phyloP scores from a whole-genome alignment of 2,888 invertebrate genomes.

The Cacoxenus indagator region DNA sequence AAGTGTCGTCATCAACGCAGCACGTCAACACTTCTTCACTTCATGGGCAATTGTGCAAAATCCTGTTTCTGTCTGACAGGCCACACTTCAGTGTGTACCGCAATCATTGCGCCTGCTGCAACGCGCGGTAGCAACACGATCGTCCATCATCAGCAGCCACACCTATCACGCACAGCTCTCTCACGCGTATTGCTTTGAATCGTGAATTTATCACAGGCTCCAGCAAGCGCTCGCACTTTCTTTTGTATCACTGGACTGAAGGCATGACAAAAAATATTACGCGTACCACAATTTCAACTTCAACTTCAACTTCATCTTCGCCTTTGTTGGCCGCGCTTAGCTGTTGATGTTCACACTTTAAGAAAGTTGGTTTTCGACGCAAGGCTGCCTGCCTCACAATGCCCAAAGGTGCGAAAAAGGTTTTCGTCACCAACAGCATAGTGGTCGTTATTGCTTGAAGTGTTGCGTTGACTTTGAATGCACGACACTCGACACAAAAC shows the following conservation, averaged over 20 bases:
- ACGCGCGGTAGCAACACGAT: not conserved
- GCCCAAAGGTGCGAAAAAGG: slow-evolving; percentile 55
- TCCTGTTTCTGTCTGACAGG: slow-evolving; percentile 7
- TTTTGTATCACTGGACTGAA: slow-evolving; percentile 43
- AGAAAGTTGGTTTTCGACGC: slow-evolving; percentile 59
- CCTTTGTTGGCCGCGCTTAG: not conserved
- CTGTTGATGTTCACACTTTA: slow-evolving; percentile 60
- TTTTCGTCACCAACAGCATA: slow-evolving; percentile 53
- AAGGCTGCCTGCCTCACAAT: slow-evolving; percentile 15
- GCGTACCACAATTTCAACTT: not conserved
- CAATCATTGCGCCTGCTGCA: not conserved
- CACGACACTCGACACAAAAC: not conserved
- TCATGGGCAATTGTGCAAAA: not conserved
- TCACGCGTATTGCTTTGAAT: too few species aligned
- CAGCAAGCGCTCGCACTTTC: slow-evolving; percentile 54
- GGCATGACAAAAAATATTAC: not conserved
- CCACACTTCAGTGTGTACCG: not conserved
- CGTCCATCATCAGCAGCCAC: slow-evolving; percentile 34
- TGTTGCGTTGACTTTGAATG: slow-evolving; percentile 15
- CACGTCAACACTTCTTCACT: slow-evolving; percentile 43
- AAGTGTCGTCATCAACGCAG: slow-evolving; percentile 52
- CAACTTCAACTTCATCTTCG: not conserved
- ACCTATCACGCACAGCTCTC: too few species aligned
- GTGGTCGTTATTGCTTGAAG: slow-evolving; percentile 9
- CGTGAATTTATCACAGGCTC: not conserved